phyloP scores from a whole-genome alignment of 1,140 invertebrate species.

The Elymnias hypermnestra region DNA sequence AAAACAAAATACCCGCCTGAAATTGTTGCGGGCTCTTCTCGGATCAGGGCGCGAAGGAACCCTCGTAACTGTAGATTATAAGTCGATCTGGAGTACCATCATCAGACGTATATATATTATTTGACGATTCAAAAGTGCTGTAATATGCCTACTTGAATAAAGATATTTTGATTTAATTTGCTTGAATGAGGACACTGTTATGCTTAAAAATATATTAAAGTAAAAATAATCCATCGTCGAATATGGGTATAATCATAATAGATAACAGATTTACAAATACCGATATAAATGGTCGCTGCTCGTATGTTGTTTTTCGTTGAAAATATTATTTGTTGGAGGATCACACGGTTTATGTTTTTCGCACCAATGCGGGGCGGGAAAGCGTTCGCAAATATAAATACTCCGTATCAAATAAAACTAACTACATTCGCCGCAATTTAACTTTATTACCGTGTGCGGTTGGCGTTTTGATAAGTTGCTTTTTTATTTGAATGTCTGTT shows the following conservation, averaged over 20 bases:
- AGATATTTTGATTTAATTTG: too few relatives aligned
- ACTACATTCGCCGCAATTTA: constrained; percentile 35
- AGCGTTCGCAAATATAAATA: constrained; percentile 34
- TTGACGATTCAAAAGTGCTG: too few relatives aligned
- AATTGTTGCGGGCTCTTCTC: too few relatives aligned
- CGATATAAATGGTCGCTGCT: constrained; percentile 21
- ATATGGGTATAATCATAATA: too few relatives aligned
- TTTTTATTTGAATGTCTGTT: neutral
- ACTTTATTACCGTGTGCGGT: constrained; percentile 29
- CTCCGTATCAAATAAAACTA: constrained; percentile 34
- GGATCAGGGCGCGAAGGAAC: too few relatives aligned
- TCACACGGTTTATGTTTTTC: constrained; percentile 39
- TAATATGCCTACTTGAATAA: too few relatives aligned
- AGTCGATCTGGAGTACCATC: too few relatives aligned
- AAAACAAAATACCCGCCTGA: too few relatives aligned
- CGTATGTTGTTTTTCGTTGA: constrained; percentile 32
- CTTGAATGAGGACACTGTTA: neutral
- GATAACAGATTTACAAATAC: constrained; percentile 22
- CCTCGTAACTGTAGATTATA: too few relatives aligned
- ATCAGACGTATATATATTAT: too few relatives aligned
- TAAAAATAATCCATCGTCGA: constrained; percentile 7
- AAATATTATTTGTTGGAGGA: constrained; percentile 40
- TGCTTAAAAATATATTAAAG: constrained; percentile 6
- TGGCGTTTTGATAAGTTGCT: neutral
- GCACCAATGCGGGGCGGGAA: constrained; percentile 22